A percentile compares a stretch with the other conserved stretches of the same genome.
Evolutionary conservation across 1,140 invertebrate species (phyloP).

Genomic region (Heliconius hewitsoni): DNA sequence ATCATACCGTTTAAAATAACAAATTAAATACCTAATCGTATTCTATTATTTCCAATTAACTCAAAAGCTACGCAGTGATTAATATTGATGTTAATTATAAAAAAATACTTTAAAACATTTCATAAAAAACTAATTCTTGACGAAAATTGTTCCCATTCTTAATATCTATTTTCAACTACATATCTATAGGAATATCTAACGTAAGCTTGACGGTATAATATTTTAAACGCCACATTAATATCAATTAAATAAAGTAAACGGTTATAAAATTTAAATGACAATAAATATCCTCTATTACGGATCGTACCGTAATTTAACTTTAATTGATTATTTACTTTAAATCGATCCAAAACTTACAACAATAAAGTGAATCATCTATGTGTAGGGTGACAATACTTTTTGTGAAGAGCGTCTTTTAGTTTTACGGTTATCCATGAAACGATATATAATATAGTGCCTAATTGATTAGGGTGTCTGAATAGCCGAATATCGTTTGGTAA

Average conservation of each 20-base stretch:
- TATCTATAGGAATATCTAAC: not conserved
- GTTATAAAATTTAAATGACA: conserved; percentile 71
- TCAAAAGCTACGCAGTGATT: conserved; percentile 15
- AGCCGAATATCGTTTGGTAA: too few relatives aligned
- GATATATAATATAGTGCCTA: too few relatives aligned
- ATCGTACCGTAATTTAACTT: conserved; percentile 64
- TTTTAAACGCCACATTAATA: conserved; percentile 53
- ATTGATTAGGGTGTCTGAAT: too few relatives aligned
- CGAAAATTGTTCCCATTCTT: not conserved
- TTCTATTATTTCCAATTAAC: conserved; percentile 28
- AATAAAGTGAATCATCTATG: conserved; percentile 70
- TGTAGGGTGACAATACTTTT: conserved; percentile 47
- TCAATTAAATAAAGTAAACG: conserved; percentile 75
- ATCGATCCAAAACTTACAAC: conserved; percentile 66
- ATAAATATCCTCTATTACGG: conserved; percentile 73
- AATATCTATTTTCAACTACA: not conserved
- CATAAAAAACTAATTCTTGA: not conserved
- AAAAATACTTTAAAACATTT: not conserved
- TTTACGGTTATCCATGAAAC: not conserved
- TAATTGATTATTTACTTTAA: conserved; percentile 76
- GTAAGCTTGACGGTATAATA: not conserved
- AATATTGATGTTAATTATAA: conserved; percentile 18
- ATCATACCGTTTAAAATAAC: conserved; percentile 34
- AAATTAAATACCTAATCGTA: conserved; percentile 29
- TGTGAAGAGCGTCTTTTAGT: not conserved